These are phyloP conservation scores for Drosophila novamexicana DNA, from an alignment of 1,140 invertebrate species.

Conservation along the genomic window DNA sequence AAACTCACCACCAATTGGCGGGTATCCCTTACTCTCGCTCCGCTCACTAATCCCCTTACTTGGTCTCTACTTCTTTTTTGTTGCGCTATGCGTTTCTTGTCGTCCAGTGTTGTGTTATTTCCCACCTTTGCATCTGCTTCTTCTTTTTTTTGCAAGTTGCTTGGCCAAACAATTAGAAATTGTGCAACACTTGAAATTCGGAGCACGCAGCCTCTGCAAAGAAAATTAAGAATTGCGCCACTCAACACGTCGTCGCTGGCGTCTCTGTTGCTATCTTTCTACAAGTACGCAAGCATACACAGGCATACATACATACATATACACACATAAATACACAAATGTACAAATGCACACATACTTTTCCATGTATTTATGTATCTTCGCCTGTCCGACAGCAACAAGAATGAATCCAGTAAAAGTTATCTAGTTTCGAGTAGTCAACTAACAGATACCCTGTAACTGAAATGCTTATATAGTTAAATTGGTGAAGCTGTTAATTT, in stretches of 20 bases:
- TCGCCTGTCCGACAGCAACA: not conserved
- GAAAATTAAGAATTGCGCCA: slow-evolving; percentile 30
- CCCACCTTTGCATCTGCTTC: not conserved
- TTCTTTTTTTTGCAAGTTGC: slow-evolving; percentile 54
- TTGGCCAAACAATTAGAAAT: slow-evolving; percentile 69
- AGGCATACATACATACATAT: not conserved
- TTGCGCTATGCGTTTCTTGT: not conserved
- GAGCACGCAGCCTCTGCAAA: slow-evolving; percentile 23
- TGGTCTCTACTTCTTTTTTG: not conserved
- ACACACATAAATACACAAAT: not conserved
- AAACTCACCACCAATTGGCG: slow-evolving; percentile 48
- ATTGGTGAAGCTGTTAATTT: no score
- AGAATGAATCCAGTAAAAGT: not conserved
- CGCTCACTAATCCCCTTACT: not conserved
- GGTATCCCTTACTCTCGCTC: not conserved
- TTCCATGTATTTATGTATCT: slow-evolving; percentile 8
- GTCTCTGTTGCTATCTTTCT: slow-evolving; percentile 11
- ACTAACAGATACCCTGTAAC: not conserved
- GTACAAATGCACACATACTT: slow-evolving; percentile 1
- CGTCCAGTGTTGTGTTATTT: slow-evolving; percentile 19
- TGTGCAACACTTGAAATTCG: slow-evolving; percentile 58
- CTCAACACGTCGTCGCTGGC: slow-evolving; percentile 24
- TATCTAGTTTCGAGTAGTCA: not conserved
- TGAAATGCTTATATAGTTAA: no score
- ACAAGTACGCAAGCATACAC: slow-evolving; percentile 8